These are phyloP conservation scores for Siniperca scherzeri DNA, from an alignment of 2,797 vertebrate species.

Conservation along the genomic window DNA sequence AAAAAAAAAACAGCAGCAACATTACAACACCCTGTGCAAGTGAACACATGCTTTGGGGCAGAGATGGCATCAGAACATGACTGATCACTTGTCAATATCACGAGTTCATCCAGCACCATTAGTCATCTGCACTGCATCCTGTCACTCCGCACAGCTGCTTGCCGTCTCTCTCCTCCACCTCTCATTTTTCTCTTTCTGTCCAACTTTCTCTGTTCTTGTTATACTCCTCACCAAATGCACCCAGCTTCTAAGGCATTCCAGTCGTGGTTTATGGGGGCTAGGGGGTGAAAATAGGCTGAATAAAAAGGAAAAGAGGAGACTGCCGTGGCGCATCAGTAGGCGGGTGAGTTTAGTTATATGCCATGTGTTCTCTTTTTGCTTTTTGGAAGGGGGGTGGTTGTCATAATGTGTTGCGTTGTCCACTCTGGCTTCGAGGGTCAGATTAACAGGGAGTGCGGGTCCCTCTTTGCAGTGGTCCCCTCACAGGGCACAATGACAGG, in stretches of 20 bases:
- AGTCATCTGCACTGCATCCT: conserved; percentile 75
- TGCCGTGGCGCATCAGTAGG: conserved; percentile 55
- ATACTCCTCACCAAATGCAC: conserved; percentile 37
- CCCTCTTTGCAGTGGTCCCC: conserved; percentile 76
- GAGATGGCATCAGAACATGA: conserved; percentile 76
- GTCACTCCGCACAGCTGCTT: conserved; percentile 83
- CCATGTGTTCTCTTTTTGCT: conserved; percentile 70
- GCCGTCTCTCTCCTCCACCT: conserved; percentile 65
- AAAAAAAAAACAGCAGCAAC: conserved; percentile 43
- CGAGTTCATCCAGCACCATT: conserved; percentile 74
- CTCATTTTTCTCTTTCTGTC: conserved; percentile 75
- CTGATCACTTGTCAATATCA: conserved; percentile 84
- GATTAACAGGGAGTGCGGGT: conserved; percentile 83
- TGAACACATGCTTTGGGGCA: conserved; percentile 64
- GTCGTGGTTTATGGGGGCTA: conserved; percentile 50
- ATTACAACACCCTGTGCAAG: conserved; percentile 43
- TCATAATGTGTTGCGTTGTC: conserved; percentile 85
- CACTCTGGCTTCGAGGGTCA: conserved; percentile 81
- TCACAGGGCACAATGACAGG: conserved; percentile 82
- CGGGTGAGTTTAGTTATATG: conserved; percentile 63
- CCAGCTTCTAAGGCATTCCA: conserved; percentile 65
- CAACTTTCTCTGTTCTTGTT: conserved; percentile 76
- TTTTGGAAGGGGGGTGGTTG: conserved; percentile 64
- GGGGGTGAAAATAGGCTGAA: conserved; percentile 56
- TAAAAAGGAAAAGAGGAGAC: conserved; percentile 58